Conservation (phyloP, 2,113 vertebrate species). For the Oxyura jamaicensis region DNA sequence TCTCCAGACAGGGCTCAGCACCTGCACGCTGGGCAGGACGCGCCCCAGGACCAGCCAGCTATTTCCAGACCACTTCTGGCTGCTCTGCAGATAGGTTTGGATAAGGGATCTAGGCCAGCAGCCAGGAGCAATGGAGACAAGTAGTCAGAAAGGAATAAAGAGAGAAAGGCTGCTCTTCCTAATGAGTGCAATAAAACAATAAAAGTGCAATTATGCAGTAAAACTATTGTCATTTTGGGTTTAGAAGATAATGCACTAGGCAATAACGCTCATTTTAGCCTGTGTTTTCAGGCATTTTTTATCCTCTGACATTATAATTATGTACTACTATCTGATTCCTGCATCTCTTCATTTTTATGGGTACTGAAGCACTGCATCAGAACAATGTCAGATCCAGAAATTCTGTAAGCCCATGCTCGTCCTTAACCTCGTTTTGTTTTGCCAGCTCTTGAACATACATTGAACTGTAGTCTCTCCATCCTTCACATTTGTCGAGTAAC, state of each 20-base stretch:
- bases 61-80: not conserved
- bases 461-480: not conserved
- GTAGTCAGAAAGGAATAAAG: not conserved
- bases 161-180: not conserved
- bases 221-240: not conserved
- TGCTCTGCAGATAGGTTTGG: not conserved
- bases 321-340: not conserved
- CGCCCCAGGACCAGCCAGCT: accelerated
- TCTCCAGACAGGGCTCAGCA: accelerated
- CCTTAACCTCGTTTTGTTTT: not conserved
- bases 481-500: accelerated
- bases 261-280: not conserved
- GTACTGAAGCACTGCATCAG: not conserved
- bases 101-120: not conserved
- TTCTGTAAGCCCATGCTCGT: accelerated
- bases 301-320: not conserved
- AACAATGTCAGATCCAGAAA: not conserved
- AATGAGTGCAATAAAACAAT: constrained; percentile 11
- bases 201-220: constrained; percentile 17
- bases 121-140: not conserved
- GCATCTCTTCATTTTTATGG: not conserved
- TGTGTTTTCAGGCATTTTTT: not conserved
- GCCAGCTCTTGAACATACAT: not conserved
- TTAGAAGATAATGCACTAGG: not conserved
- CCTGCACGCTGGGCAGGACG: not conserved